Evolutionary conservation across 53 echinoderm and acorn worm genomes (phyloP).

Genomic region (Temnopleurus reevesii): DNA sequence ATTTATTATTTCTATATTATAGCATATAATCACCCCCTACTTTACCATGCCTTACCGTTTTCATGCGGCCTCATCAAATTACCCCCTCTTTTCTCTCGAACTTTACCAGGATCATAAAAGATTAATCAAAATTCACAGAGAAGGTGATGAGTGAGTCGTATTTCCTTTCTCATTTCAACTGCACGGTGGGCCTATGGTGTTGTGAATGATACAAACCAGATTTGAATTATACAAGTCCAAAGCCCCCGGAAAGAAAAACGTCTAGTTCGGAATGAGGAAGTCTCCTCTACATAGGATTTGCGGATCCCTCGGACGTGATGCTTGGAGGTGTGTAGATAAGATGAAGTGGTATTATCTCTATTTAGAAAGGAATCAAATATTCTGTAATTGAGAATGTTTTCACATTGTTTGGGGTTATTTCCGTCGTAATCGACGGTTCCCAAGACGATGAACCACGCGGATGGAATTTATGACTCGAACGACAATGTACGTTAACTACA

Average conservation of each 20-base stretch:
- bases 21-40: neutral
- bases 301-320: neutral
- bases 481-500: neutral
- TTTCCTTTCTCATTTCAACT: slow-evolving; percentile 35
- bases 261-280: neutral
- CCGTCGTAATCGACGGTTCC: slow-evolving; percentile 4
- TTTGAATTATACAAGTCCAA: neutral
- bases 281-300: neutral
- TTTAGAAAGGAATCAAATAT: slow-evolving; percentile 26
- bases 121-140: slow-evolving; percentile 27
- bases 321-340: slow-evolving; percentile 19
- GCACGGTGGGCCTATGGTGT: slow-evolving; percentile 4
- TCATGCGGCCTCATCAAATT: neutral
- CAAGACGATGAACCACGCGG: neutral
- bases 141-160: slow-evolving; percentile 30
- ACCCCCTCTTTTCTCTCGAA: slow-evolving; percentile 1
- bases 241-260: neutral
- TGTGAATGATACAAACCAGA: neutral
- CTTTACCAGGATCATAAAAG: neutral
- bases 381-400: slow-evolving; percentile 34
- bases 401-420: slow-evolving; percentile 12
- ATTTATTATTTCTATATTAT: neutral
- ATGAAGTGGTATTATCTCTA: slow-evolving; percentile 19
- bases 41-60: neutral
- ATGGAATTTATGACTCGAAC: neutral